Evolutionary conservation across 2,113 vertebrate species (phyloP).

Genomic region (Mus pahari): DNA sequence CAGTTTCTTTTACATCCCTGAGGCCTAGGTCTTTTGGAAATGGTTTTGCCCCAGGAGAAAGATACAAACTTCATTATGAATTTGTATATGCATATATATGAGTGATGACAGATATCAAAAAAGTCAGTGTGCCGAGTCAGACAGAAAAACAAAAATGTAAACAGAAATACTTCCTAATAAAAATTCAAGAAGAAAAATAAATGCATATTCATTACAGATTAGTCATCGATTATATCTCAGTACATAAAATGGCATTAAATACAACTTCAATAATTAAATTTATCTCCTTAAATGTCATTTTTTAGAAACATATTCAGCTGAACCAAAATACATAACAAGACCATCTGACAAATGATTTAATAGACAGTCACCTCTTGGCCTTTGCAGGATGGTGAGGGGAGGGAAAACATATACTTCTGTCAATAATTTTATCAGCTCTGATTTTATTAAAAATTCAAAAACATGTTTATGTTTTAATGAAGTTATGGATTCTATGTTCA

Average conservation of each 20-base stretch:
- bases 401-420: background rate
- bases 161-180: background rate
- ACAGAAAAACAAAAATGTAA: background rate
- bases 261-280: background rate
- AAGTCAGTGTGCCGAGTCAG: background rate
- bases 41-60: slow-evolving; percentile 13
- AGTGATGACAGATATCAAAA: background rate
- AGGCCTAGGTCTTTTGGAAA: background rate
- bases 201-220: background rate
- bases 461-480: slow-evolving; percentile 21
- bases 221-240: background rate
- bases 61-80: background rate
- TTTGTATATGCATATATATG: background rate
- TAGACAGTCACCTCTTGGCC: background rate
- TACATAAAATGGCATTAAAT: background rate
- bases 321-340: background rate
- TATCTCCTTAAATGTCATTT: background rate
- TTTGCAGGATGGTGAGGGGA: background rate
- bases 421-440: background rate
- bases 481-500: background rate
- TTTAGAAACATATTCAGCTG: background rate
- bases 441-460: slow-evolving; percentile 49
- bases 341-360: background rate
- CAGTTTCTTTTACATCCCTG: background rate
- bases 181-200: background rate